Evolutionary conservation across 1,140 invertebrate genomes (phyloP), one percentile per base, ranked within the genome.

Genomic region (Antheraea pernyi): DNA sequence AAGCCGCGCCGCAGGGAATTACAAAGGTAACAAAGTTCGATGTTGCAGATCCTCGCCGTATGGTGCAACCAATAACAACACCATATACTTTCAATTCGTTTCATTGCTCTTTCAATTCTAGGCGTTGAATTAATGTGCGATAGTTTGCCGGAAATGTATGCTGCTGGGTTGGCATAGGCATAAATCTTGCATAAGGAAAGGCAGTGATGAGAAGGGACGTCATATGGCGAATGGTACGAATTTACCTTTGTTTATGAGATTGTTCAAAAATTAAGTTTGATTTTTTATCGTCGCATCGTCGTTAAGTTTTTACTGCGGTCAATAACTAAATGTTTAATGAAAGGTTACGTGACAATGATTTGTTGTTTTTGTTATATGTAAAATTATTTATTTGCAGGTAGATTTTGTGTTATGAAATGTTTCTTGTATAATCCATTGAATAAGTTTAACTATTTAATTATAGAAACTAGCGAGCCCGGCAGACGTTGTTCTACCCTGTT

Each of bases 221-320:
- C 89, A 91, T 88, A 88, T 88, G 86, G 87, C 73, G 86, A 80
- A 82, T 80, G 80, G 81, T 83, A 85, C 81, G 78, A 85, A 85
- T 87, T 82, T 83, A 70, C 82, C 83, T 84, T 88, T 89, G 85
- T 86, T 89, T 83, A 87, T 83, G 74, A 73, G 73, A 77, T 79
- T 80, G 78, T 81, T 81, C 74, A 83, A 82, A 79, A 88, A 81
- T 81, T 78, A 81, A 78, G 60, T 75, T 69, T 69, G 65, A 68
- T 79, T 86, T 84, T 88, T 86, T 78, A 79, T 77, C 74, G 46
- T 81, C 79, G 46, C 13, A 30, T 42, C 39, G 78, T 81, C 79
- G 46, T 53, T 53, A 53, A 53, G 46, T 53, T 53, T 53, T 53
- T 53, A 53, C 11, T n/a, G 16, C 13, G 46, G 46, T 53, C 46